Evolutionary conservation across 2,888 invertebrate species (phyloP), one percentile per base, ranked within the genome.

Genomic region (Leucophora obtusa): DNA sequence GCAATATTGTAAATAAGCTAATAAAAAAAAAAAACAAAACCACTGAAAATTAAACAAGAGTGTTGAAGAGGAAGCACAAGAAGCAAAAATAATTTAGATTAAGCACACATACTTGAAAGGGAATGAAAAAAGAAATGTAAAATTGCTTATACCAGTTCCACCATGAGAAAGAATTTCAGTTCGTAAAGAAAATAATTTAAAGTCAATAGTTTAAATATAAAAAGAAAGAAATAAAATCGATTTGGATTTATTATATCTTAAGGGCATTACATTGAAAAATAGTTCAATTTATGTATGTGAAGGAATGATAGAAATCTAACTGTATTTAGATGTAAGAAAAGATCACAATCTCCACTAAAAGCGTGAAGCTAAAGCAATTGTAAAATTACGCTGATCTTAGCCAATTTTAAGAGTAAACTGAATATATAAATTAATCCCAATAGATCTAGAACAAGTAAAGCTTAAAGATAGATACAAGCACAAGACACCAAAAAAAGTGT

Each of bases 1-100:
- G 73, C 73, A 73, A 58, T 73, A 58, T 66, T 58, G 35, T 51
- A 38, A 65, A 38, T 51, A 65, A 59, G 51, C 15, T 63, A 51
- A 63, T 24, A 65, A 65, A 38, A 11, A 24, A n/a, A n/a, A n/a
- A n/a, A n/a, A n/a, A n/a, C n/a, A n/a, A n/a, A 28, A 28, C 28
- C 3, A 28, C 28, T 28, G 28, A 28, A 21, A 21, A 28, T 28
- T 35, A 4, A 11, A 53, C 21, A 47, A 47, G n/a, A 47, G 43
- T 11, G 38, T 14, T 38, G 2, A 47, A 47, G 14, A 47, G 6
- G 43, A 47, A 47, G 43, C n/a, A 47, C 43, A 47, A 47, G 43
- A 47, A 14, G 15, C n/a, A 47, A 47, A n/a, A 2, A 47, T 14
- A 47, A 47, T 47, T 47, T 47, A 47, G 43, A 47, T 47, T 47